These are phyloP conservation scores for Brachyhypopomus gauderio DNA, from an alignment of 2,113 vertebrate genomes.

Conservation along the genomic window DNA sequence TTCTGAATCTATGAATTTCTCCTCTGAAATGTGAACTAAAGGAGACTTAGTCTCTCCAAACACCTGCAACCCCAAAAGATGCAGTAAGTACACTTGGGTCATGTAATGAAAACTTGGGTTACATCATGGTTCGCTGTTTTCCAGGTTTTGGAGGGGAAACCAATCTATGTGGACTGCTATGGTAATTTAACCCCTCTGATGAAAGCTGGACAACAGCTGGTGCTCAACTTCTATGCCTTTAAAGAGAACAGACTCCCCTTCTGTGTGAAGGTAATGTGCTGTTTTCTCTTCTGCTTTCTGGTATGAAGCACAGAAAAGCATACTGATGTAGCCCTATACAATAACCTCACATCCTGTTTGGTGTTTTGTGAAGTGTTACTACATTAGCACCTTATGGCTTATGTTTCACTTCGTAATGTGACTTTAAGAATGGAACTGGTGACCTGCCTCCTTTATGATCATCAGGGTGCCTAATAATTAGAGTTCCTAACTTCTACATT, in stretches of 20 bases:
- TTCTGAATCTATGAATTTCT: not conserved
- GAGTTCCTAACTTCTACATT: not conserved
- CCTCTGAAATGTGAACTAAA: not conserved
- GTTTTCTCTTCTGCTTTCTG: not conserved
- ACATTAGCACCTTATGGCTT: not conserved
- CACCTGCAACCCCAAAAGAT: not conserved
- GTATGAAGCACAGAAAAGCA: not conserved
- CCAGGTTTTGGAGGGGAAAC: constrained; percentile 95
- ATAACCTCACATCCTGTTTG: not conserved
- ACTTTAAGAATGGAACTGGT: too few species aligned
- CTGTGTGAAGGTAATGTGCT: constrained; percentile 90
- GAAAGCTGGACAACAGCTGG: constrained; percentile 93
- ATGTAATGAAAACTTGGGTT: not conserved
- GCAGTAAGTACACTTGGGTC: not conserved
- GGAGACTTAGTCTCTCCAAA: not conserved
- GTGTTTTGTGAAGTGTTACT: not conserved
- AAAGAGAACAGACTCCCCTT: constrained; percentile 98
- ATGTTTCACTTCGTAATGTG: not conserved
- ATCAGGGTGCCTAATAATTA: too few species aligned
- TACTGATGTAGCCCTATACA: too few species aligned
- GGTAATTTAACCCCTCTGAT: constrained; percentile 93
- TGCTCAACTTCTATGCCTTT: constrained; percentile 98
- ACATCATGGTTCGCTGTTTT: constrained; percentile 18
- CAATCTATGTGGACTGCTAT: constrained; percentile 96
- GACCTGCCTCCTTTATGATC: too few species aligned